Evolutionary conservation across 2,888 invertebrate genomes (phyloP).

Genomic region (Cephus sareptanus): DNA sequence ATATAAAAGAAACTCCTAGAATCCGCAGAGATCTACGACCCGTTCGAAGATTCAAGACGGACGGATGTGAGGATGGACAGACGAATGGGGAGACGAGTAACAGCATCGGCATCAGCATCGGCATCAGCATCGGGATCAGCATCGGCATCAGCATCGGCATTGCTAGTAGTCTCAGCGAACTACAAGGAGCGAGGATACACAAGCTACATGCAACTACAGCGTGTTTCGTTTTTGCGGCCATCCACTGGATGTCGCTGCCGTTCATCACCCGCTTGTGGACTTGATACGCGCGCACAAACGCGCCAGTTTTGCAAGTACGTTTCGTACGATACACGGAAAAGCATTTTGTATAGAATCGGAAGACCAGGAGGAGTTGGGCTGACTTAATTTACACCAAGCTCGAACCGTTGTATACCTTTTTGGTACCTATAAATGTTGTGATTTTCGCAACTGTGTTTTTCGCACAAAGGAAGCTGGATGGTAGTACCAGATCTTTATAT

Average conservation of each 20-base stretch:
- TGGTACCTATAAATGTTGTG: not conserved
- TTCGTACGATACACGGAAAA: not conserved
- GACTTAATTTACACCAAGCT: not conserved
- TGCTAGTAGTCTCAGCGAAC: not conserved
- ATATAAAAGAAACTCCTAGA: not conserved
- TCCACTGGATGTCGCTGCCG: slow-evolving; percentile 36
- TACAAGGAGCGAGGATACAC: slow-evolving; percentile 22
- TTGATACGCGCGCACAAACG: slow-evolving; percentile 3
- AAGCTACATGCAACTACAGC: slow-evolving; percentile 35
- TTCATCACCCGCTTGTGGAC: slow-evolving; percentile 33
- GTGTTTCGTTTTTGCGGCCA: slow-evolving; percentile 41
- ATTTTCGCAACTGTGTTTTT: not conserved
- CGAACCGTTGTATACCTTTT: not conserved
- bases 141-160: slow-evolving; percentile 11
- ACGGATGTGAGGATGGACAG: not conserved
- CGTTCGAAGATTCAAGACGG: not conserved
- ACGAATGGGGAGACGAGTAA: not conserved
- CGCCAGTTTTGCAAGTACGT: not conserved
- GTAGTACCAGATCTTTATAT: not conserved
- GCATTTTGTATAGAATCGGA: not conserved
- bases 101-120: slow-evolving; percentile 18
- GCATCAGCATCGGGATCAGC: slow-evolving; percentile 15
- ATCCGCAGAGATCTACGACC: slow-evolving; percentile 1
- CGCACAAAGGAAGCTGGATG: not conserved
- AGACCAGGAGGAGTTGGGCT: not conserved